Evolutionary conservation across 2,113 vertebrate species (phyloP).

Genomic region (Megatriorchis doriae): DNA sequence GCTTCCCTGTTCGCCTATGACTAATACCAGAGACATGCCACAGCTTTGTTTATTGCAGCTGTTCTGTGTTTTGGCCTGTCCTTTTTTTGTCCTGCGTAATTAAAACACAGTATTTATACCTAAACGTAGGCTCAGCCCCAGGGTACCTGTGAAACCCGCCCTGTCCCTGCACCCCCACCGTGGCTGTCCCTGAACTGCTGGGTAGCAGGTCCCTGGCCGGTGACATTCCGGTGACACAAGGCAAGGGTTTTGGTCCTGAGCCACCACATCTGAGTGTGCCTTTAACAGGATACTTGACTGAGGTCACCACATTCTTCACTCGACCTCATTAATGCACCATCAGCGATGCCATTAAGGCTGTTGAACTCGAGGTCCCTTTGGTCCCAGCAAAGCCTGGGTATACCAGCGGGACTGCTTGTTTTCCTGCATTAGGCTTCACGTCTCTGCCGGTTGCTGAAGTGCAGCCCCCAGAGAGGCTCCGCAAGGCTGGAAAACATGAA

Average conservation of each 20-base stretch:
- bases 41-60: background rate
- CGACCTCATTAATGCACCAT: fast-evolving
- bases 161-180: fast-evolving
- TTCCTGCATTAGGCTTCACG: background rate
- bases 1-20: background rate
- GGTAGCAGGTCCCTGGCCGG: fast-evolving
- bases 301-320: background rate
- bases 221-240: background rate
- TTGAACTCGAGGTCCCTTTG: background rate
- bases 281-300: background rate
- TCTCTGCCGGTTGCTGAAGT: background rate
- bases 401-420: fast-evolving
- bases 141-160: background rate
- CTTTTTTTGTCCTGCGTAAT: background rate
- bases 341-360: background rate
- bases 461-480: background rate
- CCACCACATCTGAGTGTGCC: background rate
- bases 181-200: background rate
- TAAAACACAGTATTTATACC: background rate
- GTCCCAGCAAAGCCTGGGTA: background rate
- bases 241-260: background rate
- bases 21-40: background rate
- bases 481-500: background rate
- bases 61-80: background rate
- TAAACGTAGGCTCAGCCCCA: background rate